A percentile compares a stretch with the other conserved stretches of the same genome.
Conservation (phyloP, 2,113 vertebrate species). For the Nothobranchius kuhntae region DNA sequence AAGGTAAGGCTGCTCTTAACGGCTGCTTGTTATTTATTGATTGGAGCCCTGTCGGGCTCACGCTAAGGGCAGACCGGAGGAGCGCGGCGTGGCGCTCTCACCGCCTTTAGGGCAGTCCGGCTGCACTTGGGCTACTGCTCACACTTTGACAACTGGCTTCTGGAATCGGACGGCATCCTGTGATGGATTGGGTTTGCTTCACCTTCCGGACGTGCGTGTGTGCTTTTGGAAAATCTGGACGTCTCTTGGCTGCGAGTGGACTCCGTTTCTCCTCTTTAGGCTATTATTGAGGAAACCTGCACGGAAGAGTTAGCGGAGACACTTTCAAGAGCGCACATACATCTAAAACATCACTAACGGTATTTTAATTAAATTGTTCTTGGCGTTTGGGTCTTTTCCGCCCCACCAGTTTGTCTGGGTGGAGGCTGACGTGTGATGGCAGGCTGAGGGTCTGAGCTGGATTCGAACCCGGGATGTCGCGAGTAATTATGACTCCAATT, state of each 20-base stretch:
- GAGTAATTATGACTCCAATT: conserved; percentile 48
- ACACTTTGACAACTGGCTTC: conserved; percentile 38
- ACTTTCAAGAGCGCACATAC: not conserved
- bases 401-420: conserved; percentile 29
- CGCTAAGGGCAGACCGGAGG: not conserved
- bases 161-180: not conserved
- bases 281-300: not conserved
- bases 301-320: not conserved
- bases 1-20: conserved; percentile 15
- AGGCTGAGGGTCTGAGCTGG: conserved; percentile 48
- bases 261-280: not conserved
- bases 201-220: not conserved
- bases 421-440: conserved; percentile 44
- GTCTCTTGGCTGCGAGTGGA: not conserved
- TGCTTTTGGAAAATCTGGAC: not conserved
- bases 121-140: conserved; percentile 22
- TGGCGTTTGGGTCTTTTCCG: conserved; percentile 21
- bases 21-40: conserved; percentile 17
- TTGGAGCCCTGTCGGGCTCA: not conserved
- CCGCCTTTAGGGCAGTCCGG: conserved; percentile 28
- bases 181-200: conserved; percentile 31
- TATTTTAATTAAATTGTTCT: not conserved
- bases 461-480: conserved; percentile 49
- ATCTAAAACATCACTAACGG: too few relatives aligned
- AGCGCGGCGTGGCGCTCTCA: not conserved